Conservation (phyloP, 92 coral and sea anemone species). For the Parazoanthus darwini region DNA sequence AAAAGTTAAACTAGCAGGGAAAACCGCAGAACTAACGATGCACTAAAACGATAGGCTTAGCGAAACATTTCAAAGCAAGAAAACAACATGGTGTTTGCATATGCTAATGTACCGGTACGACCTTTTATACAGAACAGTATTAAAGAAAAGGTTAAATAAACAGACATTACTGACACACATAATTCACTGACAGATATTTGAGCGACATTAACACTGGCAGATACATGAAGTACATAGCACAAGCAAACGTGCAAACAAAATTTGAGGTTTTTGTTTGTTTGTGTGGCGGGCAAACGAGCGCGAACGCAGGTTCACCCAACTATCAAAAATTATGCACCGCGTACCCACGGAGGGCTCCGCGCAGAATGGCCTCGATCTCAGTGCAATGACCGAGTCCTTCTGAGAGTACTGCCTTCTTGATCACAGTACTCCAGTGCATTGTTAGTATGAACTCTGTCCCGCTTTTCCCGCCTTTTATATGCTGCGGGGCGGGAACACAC, state of each 20-base stretch:
- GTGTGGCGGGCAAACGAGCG: constrained; percentile 80
- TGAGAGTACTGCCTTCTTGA: constrained; percentile 90
- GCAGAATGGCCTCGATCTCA: constrained; percentile 60
- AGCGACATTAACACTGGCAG: background rate
- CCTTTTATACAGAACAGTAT: background rate
- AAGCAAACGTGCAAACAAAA: background rate
- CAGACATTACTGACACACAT: no score
- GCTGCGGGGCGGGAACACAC: constrained; percentile 38
- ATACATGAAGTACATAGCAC: background rate
- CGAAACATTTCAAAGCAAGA: no score
- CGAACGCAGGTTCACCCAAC: constrained; percentile 91
- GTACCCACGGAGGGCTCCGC: constrained; percentile 81
- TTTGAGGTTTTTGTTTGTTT: constrained; percentile 35
- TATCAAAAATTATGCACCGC: constrained; percentile 91
- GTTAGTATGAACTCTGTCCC: constrained; percentile 76
- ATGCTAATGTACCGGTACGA: no score
- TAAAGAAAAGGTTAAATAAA: no score
- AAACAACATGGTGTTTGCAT: no score
- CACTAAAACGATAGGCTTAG: no score
- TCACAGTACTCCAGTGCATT: constrained; percentile 92
- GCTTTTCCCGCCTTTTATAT: constrained; percentile 61
- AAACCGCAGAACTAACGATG: no score
- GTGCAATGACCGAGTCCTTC: constrained; percentile 72
- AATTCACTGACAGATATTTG: background rate
- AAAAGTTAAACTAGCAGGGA: no score